phyloP scores from a whole-genome alignment of 2,888 invertebrate species.

The Philereme transversata region DNA sequence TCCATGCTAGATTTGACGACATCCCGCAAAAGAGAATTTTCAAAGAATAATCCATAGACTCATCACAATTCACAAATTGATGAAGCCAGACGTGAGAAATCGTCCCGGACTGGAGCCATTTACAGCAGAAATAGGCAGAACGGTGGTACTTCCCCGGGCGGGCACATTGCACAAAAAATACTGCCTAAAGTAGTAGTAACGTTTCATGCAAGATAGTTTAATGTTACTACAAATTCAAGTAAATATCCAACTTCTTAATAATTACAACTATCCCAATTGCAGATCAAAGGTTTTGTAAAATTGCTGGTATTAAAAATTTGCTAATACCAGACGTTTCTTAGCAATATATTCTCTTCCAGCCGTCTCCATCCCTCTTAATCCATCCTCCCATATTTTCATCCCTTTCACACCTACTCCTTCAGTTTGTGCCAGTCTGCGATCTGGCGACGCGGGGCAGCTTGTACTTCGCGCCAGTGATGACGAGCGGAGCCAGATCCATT shows the following conservation, averaged over 20 bases:
- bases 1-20: too few species aligned
- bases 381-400: not conserved
- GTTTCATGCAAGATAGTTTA: too few species aligned
- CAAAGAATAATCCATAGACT: too few species aligned
- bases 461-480: constrained; percentile 99
- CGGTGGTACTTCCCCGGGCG: constrained; percentile 26
- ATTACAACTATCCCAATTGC: too few species aligned
- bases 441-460: constrained; percentile 97
- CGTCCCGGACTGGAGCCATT: too few species aligned
- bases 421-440: constrained; percentile 99
- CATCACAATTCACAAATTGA: too few species aligned
- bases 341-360: not conserved
- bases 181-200: too few species aligned
- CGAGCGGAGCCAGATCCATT: constrained; percentile 92
- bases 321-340: not conserved
- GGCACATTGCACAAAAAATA: constrained; percentile 8
- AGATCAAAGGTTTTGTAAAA: too few species aligned
- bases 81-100: too few species aligned
- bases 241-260: too few species aligned
- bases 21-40: too few species aligned
- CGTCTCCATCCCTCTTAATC: constrained; percentile 1
- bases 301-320: too few species aligned
- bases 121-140: constrained; percentile 5
- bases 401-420: constrained; percentile 86
- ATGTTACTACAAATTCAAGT: not conserved